Evolutionary conservation across 1,140 invertebrate genomes (phyloP).

Genomic region (Temnothorax nylanderi): DNA sequence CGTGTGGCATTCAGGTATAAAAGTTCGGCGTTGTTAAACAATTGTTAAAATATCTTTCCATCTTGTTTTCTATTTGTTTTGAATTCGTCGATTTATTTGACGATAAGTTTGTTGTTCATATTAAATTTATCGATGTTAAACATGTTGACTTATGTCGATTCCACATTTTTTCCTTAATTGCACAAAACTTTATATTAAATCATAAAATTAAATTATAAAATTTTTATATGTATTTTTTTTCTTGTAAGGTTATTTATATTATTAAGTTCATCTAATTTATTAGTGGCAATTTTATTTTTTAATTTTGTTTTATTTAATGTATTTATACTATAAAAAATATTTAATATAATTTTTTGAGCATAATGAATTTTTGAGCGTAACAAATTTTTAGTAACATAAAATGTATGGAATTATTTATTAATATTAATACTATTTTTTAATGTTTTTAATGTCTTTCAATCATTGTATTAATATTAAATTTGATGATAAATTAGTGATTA

Average conservation of each 20-base stretch:
- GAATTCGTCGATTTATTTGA: neutral
- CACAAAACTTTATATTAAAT: neutral
- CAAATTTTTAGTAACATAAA: too few relatives aligned
- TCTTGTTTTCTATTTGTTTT: neutral
- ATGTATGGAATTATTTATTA: too few relatives aligned
- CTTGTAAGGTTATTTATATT: neutral
- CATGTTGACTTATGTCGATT: neutral
- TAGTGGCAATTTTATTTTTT: neutral
- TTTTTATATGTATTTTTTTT: neutral
- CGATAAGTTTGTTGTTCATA: neutral
- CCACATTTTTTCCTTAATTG: neutral
- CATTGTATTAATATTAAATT: neutral
- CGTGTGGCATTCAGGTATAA: conserved; percentile 88
- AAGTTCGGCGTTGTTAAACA: neutral
- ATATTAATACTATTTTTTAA: neutral
- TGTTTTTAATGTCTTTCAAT: neutral
- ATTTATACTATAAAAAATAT: too few relatives aligned
- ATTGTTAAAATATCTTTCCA: neutral
- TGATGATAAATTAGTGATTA: neutral
- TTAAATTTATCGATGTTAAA: neutral
- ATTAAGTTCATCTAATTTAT: neutral
- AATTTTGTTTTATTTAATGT: too few relatives aligned
- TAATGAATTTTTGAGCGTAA: too few relatives aligned
- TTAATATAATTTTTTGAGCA: too few relatives aligned
- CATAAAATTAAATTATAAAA: neutral